Conservation (phyloP, 2,113 vertebrate species). For the Microtus oregoni region DNA sequence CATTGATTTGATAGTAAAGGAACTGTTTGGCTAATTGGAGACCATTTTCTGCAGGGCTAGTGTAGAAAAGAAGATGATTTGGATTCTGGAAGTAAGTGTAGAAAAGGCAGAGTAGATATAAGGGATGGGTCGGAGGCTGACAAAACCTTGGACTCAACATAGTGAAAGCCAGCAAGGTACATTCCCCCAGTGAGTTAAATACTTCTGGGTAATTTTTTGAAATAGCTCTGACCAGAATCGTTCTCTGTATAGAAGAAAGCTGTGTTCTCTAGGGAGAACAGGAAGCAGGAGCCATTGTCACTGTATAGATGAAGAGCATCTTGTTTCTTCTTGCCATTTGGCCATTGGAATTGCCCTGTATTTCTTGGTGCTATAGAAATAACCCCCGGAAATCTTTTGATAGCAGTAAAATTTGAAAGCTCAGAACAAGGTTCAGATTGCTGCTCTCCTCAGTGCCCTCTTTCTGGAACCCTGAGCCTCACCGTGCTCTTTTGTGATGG, state of each 20-base stretch:
- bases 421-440: background rate
- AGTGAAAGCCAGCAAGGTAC: background rate
- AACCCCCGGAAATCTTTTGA: background rate
- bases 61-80: background rate
- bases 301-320: accelerated
- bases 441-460: accelerated
- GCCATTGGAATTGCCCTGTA: background rate
- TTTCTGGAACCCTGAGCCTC: background rate
- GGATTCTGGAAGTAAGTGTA: background rate
- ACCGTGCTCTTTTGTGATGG: background rate
- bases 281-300: background rate
- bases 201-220: background rate
- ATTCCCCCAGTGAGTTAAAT: background rate
- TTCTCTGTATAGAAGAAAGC: background rate
- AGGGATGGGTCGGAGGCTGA: accelerated
- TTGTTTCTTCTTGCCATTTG: background rate
- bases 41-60: background rate
- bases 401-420: background rate
- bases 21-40: background rate
- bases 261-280: background rate
- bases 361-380: background rate
- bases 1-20: background rate
- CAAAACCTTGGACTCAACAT: background rate
- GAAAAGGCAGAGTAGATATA: background rate
- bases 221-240: background rate